Conservation (phyloP, 2,888 invertebrate genomes). For the Maniola hyperantus region DNA sequence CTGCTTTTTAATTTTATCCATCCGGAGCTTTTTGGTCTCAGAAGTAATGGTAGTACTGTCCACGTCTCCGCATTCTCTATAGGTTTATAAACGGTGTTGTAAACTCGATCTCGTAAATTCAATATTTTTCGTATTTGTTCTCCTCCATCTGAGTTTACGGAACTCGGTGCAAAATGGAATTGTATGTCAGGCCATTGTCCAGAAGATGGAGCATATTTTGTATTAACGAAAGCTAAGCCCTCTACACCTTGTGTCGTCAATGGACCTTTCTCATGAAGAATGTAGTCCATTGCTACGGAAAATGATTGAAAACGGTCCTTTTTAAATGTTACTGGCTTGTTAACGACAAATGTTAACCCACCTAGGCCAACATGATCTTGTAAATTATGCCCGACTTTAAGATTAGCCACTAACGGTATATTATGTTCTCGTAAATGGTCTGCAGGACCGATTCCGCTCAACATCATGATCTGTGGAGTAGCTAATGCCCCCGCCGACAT, state of each 20-base stretch:
- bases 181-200: slow-evolving; percentile 93
- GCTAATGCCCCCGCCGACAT: slow-evolving; percentile 94
- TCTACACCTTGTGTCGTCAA: slow-evolving; percentile 93
- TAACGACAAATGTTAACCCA: slow-evolving; percentile 91
- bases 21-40: slow-evolving; percentile 94
- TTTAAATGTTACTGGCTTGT: slow-evolving; percentile 90
- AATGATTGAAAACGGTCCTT: slow-evolving; percentile 90
- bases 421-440: slow-evolving; percentile 87
- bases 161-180: slow-evolving; percentile 93
- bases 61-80: slow-evolving; percentile 90
- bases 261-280: slow-evolving; percentile 90
- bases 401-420: slow-evolving; percentile 88
- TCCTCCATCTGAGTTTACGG: slow-evolving; percentile 91
- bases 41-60: slow-evolving; percentile 90
- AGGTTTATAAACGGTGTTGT: slow-evolving; percentile 93
- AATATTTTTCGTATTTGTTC: slow-evolving; percentile 90
- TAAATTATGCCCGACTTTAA: slow-evolving; percentile 91
- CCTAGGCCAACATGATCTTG: slow-evolving; percentile 95
- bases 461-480: slow-evolving; percentile 94
- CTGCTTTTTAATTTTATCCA: slow-evolving; percentile 91
- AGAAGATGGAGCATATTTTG: slow-evolving; percentile 90
- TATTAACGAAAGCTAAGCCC: slow-evolving; percentile 93
- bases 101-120: slow-evolving; percentile 90
- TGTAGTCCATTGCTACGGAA: slow-evolving; percentile 90
- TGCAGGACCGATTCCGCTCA: slow-evolving; percentile 93